Percentiles rank a stretch among this genome's conserved stretches.
These are phyloP conservation scores for Eleginops maclovinus DNA, from an alignment of 2,113 vertebrate species.

Conservation along the genomic window DNA sequence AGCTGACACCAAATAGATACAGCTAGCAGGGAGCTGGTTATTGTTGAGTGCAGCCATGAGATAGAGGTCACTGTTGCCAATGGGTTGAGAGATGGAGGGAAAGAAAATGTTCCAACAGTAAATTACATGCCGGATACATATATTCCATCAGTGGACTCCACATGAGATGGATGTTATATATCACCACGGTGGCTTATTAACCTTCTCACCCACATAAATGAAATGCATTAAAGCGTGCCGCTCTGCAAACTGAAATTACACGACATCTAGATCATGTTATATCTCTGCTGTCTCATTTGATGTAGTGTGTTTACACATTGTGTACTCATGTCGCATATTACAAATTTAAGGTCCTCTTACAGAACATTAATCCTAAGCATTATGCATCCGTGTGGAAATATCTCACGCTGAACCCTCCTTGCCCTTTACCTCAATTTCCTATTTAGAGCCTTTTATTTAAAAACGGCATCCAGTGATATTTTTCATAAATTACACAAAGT, in stretches of 20 bases:
- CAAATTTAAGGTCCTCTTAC: background rate
- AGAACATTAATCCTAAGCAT: conserved; percentile 7
- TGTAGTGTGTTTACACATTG: conserved; percentile 30
- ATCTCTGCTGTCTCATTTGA: conserved; percentile 26
- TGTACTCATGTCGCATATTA: background rate
- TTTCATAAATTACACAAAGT: background rate
- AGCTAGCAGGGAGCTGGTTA: conserved; percentile 54
- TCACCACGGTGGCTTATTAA: conserved; percentile 63
- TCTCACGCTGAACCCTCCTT: background rate
- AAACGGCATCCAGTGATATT: conserved; percentile 6
- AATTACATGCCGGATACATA: conserved; percentile 66
- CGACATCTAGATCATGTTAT: conserved; percentile 32
- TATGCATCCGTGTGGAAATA: conserved; percentile 5
- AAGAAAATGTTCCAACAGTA: conserved; percentile 50
- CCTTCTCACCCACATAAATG: conserved; percentile 56
- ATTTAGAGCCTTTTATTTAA: conserved; percentile 35
- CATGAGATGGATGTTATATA: conserved; percentile 34
- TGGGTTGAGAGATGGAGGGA: conserved; percentile 59
- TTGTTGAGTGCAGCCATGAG: conserved; percentile 54
- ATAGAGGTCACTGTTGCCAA: conserved; percentile 73
- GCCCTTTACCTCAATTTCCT: background rate
- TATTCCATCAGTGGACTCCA: conserved; percentile 52
- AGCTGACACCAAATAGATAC: conserved; percentile 61
- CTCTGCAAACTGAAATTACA: conserved; percentile 41
- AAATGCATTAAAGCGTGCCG: conserved; percentile 41